Evolutionary conservation across 2,113 vertebrate species (phyloP), one percentile per base, ranked within the genome.

Genomic region (Alexandromys fortis): DNA sequence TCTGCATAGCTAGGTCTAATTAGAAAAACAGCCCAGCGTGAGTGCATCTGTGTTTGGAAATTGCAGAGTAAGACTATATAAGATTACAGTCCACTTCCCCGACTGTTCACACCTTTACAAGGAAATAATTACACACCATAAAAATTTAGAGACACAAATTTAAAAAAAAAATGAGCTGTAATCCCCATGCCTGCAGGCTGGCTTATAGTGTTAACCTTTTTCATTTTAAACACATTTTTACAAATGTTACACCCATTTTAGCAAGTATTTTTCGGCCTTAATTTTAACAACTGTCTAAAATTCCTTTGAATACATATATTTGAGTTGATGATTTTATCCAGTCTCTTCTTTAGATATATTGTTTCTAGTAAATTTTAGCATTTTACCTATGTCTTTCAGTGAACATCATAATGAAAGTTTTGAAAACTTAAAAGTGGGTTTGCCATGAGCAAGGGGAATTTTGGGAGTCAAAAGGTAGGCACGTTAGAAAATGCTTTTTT

Each of bases 1-100:
- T 98, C 98, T 99, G 99, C 99, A 99, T 99, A 97, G 99, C 99
- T 97, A 99, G 98, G 97, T 99, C 99, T 99, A 98, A 68, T 77
- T 11, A 82, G 67, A 97, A 94, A 97, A 93, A 86, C 26, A 96
- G 24, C 3, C 70, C 70, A 82, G 17, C n/a, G 26, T 86, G 24
- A 96, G 3, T 26, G 5, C 12, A 81, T 30, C 86, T 77, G 55
- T 67, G 85, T 45, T 87, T 38, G 24, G 5, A 96, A 78, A 72
- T 19, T 61, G 5, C 55, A 91, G 83, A 83, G 0, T 17, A 73
- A 85, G 49, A 70, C 22, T 68, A 3, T 47, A 88, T 61, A 35
- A 68, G 35, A 70, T 12, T 22, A 42, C 0, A 58, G 78, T 67
- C 7, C 7, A 73, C 26, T 94, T 95, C 38, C 89, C 30, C 19